phyloP scores from a whole-genome alignment of 2,888 invertebrate genomes.

The Mythimna ferrago region DNA sequence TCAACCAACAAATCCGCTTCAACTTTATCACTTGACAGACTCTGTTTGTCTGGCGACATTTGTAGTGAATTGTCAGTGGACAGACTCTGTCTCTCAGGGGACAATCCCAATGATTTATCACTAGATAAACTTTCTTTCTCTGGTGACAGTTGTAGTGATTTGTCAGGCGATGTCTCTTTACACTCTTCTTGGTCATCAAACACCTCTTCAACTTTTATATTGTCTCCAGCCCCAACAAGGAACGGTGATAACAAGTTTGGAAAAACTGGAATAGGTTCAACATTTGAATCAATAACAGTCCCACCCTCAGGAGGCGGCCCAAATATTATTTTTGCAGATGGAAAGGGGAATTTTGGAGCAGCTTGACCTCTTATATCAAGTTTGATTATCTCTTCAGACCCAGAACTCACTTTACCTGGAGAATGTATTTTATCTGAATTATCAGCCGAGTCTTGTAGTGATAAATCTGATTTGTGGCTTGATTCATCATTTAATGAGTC shows the following conservation, averaged over 20 bases:
- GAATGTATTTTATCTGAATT: conserved; percentile 70
- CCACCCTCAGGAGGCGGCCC: conserved; percentile 85
- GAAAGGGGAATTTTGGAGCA: conserved; percentile 79
- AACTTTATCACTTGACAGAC: conserved; percentile 78
- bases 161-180: conserved; percentile 65
- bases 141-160: conserved; percentile 52
- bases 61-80: conserved; percentile 72
- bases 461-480: conserved; percentile 69
- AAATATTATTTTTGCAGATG: conserved; percentile 84
- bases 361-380: conserved; percentile 87
- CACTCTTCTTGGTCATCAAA: conserved; percentile 68
- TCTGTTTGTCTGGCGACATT: conserved; percentile 70
- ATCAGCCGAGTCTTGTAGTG: conserved; percentile 66
- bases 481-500: conserved; percentile 84
- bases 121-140: conserved; percentile 67
- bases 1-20: conserved; percentile 84
- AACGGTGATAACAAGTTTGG: conserved; percentile 83
- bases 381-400: conserved; percentile 88
- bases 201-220: conserved; percentile 77
- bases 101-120: conserved; percentile 62
- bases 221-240: conserved; percentile 79
- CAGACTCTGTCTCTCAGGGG: conserved; percentile 60
- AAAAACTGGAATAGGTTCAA: conserved; percentile 80
- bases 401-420: conserved; percentile 75
- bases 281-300: conserved; percentile 74